Evolutionary conservation across 2,888 invertebrate genomes (phyloP), one percentile per base, ranked within the genome.

Genomic region (Ectobius pallidus): DNA sequence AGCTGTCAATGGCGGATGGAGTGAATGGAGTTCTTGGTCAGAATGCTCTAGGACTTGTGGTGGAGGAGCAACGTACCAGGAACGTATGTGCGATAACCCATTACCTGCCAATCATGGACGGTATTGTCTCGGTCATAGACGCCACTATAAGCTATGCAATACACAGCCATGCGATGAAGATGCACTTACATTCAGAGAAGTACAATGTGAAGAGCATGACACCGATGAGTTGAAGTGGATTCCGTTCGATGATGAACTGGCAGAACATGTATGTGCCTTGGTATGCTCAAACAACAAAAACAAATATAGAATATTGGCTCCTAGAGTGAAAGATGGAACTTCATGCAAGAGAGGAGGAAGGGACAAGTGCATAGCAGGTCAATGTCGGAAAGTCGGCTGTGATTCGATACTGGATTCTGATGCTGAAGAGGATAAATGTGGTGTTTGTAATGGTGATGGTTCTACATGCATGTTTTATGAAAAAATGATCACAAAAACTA

Each of bases 61-160:
- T 0, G 90, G 87, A 4, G 91, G 91, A 0, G 85, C 90, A n/a
- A 83, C 86, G 14, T 81, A 83, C 61, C 83, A 87, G 11, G 85
- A 86, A 77, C 82, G 91, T 74, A 86, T 87, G 75, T 91, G 91
- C 80, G 86, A 88, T 78, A 89, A 88, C 78, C 90, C 90, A 3
- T 80, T 82, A 77, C 91, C 91, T 0, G 85, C 86, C 27, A 84
- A 89, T 80, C 86, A 87, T 32, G 91, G 91, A 0, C 85, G 86
- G 70, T 91, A 88, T 78, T 91, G 91, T 78, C 81, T 87, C 16
- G 91, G 90, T 0, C 87, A 89, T 74, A 82, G 88, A 46, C 87
- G 87, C 70, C 83, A 91, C 76, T 92, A 92, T 83, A 88, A 91
- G 81, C 90, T 95, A 75, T 96, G 96, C 84, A 94, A 94, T 81